Base-by-base conservation (phyloP, 2,797 vertebrate species). In the Pelochelys cantorii region DNA sequence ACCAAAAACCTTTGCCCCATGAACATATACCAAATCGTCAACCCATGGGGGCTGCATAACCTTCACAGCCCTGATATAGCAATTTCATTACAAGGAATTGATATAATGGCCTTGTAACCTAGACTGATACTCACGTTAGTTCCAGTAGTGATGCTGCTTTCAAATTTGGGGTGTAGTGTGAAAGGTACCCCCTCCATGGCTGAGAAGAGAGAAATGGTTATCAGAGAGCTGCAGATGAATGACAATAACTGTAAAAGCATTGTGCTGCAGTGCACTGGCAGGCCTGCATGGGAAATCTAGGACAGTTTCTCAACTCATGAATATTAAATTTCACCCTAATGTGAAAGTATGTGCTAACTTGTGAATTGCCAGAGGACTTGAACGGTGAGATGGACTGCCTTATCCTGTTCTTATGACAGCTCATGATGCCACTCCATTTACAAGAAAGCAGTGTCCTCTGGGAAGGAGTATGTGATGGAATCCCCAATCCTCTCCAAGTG, bases 151-250 rank as follows among this genome's bases (percentile, higher is more conserved):
- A 90, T 85, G 77, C 62, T 96, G 93, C 93, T 94, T 42, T 98
- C 96, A 0, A 98, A 98, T n/a, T 95, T 95, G 29, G 98, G 98
- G 62, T 98, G 98, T 34, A 98, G 94, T 0, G 96, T 79, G 88
- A 98, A 98, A 15, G 98, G 98, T 34, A 98, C 95, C 0, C 97
- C 98, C 0, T 98, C 98, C 97, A 98, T 98, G 18, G 98, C 98
- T 98, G 95, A 34, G 75, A 31, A 62, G 78, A 87, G 74, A 92
- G 23, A n/a, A n/a, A 25, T n/a, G 22, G 1, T n/a, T 22, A 59
- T 53, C n/a, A 77, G n/a, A 77, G 18, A 59, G 82, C 31, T 59
- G 3, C n/a, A 34, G n/a, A 1, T 34, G 62, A n/a, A 65, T 15
- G 27, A 25, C 57, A 62, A 18, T 31, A 15, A 15, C 60, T 65